Evolutionary conservation across 2,888 invertebrate genomes (phyloP).

Genomic region (Campopleginae sp.): DNA sequence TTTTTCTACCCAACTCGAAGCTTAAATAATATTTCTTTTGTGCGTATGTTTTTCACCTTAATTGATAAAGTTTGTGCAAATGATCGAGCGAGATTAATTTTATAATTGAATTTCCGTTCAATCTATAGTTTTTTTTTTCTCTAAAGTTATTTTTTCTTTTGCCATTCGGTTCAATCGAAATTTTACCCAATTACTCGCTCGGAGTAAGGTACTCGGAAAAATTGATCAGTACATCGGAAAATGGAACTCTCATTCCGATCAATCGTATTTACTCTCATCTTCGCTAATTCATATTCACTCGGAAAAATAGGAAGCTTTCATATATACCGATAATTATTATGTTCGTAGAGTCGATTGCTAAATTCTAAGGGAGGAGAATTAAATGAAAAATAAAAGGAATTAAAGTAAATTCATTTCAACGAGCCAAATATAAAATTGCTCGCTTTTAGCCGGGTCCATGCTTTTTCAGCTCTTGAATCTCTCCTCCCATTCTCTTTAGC

Average conservation of each 20-base stretch:
- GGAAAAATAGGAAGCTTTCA: background rate
- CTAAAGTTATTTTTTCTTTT: background rate
- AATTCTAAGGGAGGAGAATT: slow-evolving; percentile 13
- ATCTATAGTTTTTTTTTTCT: background rate
- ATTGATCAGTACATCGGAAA: too few relatives aligned
- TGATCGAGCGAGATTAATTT: background rate
- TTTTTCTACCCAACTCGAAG: background rate
- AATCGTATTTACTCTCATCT: background rate
- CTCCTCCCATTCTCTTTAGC: slow-evolving; percentile 50
- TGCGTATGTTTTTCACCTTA: background rate
- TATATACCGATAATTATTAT: slow-evolving; percentile 44
- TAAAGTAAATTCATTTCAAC: slow-evolving; percentile 7
- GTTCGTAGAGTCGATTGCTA: background rate
- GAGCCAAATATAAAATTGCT: slow-evolving; percentile 11
- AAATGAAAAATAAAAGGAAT: slow-evolving; percentile 8
- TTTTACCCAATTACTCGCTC: background rate
- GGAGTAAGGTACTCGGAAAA: background rate
- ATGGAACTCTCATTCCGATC: too few relatives aligned
- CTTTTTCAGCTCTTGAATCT: slow-evolving; percentile 38
- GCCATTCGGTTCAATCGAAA: background rate
- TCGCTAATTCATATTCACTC: background rate
- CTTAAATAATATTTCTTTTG: background rate
- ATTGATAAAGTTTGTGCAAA: background rate
- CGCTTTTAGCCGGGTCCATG: slow-evolving; percentile 5
- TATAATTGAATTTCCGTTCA: background rate